Percentiles rank a stretch among this genome's conserved stretches.
Evolutionary conservation across 2,113 vertebrate genomes (phyloP).

Genomic region (Petaurus breviceps): DNA sequence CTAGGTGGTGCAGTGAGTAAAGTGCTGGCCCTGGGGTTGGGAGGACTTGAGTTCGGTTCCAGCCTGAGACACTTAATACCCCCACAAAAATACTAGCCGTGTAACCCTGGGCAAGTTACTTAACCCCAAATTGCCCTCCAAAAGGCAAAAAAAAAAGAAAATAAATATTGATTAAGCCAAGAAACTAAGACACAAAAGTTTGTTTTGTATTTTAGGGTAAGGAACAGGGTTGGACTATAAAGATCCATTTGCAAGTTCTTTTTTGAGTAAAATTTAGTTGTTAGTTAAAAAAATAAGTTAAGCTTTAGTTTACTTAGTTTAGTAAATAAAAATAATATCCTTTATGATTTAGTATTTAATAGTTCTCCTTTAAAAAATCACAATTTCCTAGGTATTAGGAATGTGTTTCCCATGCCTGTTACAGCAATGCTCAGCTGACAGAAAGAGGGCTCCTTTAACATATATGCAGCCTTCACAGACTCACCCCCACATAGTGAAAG

Average conservation of each 20-base stretch:
- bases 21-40: no score
- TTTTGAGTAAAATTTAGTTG: not conserved
- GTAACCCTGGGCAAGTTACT: no score
- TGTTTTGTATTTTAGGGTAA: not conserved
- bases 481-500: not conserved
- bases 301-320: not conserved
- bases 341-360: not conserved
- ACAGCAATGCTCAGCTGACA: not conserved
- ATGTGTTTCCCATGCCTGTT: not conserved
- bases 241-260: not conserved
- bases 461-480: not conserved
- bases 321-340: not conserved
- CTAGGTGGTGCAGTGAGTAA: no score
- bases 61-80: no score
- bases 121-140: no score
- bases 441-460: not conserved
- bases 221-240: not conserved
- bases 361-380: not conserved
- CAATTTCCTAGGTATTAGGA: not conserved
- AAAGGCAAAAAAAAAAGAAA: no score
- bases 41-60: no score
- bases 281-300: not conserved
- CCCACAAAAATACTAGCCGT: no score
- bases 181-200: not conserved
- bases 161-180: not conserved